phyloP scores from a whole-genome alignment of 2,113 vertebrate species.

The Centropristis striata region DNA sequence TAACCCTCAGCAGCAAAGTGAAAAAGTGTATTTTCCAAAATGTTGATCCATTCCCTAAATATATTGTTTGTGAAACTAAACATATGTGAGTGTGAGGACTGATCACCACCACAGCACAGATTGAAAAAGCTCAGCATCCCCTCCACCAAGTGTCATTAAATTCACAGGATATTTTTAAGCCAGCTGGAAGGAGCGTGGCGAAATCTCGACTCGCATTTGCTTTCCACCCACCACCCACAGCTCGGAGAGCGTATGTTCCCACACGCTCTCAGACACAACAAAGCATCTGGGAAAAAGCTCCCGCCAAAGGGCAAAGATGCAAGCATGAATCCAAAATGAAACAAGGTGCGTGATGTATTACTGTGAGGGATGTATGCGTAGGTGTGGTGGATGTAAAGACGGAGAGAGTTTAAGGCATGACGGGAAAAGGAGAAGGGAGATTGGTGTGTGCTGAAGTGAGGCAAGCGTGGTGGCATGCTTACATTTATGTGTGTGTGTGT shows the following conservation, averaged over 20 bases:
- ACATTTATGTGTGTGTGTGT: background rate
- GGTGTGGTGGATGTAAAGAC: slow-evolving; percentile 15
- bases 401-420: slow-evolving; percentile 18
- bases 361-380: slow-evolving; percentile 31
- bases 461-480: background rate
- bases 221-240: slow-evolving; percentile 79
- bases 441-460: slow-evolving; percentile 6
- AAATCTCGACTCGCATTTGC: slow-evolving; percentile 71
- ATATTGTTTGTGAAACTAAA: slow-evolving; percentile 18
- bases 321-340: slow-evolving; percentile 53
- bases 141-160: slow-evolving; percentile 53
- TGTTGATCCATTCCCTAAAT: background rate
- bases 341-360: slow-evolving; percentile 34
- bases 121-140: slow-evolving; percentile 47
- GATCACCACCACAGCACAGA: slow-evolving; percentile 25
- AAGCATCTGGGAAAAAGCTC: slow-evolving; percentile 72
- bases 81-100: background rate
- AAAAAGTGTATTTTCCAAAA: background rate
- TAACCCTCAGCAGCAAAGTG: background rate
- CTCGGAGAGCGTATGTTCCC: slow-evolving; percentile 75
- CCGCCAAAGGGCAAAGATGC: slow-evolving; percentile 70
- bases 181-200: slow-evolving; percentile 65
- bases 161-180: slow-evolving; percentile 70
- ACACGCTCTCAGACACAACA: slow-evolving; percentile 81
- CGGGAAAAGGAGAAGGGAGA: slow-evolving; percentile 13